A percentile compares a stretch with the other conserved stretches of the same genome.
Conservation (phyloP, 2,888 invertebrate genomes). For the Drosophila melanosoma region DNA sequence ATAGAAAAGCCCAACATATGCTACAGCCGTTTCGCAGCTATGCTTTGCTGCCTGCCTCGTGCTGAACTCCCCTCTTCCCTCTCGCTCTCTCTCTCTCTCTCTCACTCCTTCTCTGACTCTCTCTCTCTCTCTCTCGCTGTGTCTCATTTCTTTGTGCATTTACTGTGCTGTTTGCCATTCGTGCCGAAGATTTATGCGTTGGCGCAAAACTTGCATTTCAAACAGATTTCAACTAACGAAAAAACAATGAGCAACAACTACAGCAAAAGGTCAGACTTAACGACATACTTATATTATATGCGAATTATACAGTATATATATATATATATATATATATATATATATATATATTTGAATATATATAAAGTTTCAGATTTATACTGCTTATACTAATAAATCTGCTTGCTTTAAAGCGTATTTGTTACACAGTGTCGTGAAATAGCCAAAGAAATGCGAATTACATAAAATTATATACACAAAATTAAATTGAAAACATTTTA, state of each 20-base stretch:
- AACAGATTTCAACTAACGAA: slow-evolving; percentile 58
- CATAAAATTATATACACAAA: background rate
- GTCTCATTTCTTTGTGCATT: slow-evolving; percentile 12
- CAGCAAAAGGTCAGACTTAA: slow-evolving; percentile 25
- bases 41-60: slow-evolving; percentile 71
- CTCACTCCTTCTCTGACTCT: background rate
- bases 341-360: background rate
- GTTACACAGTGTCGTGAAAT: background rate
- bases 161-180: slow-evolving; percentile 63
- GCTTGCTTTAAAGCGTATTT: background rate
- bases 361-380: background rate
- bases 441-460: background rate
- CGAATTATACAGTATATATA: background rate
- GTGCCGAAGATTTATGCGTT: slow-evolving; percentile 71
- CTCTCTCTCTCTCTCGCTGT: background rate
- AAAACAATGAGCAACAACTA: slow-evolving; percentile 40
- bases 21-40: slow-evolving; percentile 71
- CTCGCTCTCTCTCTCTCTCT: background rate
- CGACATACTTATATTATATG: slow-evolving; percentile 1
- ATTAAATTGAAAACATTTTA: background rate
- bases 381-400: background rate
- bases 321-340: background rate
- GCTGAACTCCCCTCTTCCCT: background rate
- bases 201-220: slow-evolving; percentile 73
- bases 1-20: slow-evolving; percentile 74